A percentile compares a stretch with the other conserved stretches of the same genome.
Conservation (phyloP, 2,888 invertebrate species). For the Baccha elongata region DNA sequence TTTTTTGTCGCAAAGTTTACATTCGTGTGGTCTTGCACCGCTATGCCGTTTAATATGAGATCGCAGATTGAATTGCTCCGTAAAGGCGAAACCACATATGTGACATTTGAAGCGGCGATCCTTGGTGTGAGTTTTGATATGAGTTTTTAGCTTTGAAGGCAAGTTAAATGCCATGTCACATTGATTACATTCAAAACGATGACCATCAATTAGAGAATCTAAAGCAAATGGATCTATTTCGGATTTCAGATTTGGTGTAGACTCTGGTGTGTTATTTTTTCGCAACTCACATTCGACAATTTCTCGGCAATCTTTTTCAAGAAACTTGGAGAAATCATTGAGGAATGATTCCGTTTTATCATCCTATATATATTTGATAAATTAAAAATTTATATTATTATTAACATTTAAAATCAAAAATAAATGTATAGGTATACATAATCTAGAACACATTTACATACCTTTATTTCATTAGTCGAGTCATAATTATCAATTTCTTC, state of each 20-base stretch:
- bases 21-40: constrained; percentile 57
- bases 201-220: background rate
- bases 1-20: constrained; percentile 58
- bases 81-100: constrained; percentile 68
- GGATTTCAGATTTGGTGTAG: too few relatives aligned
- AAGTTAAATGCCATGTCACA: constrained; percentile 50
- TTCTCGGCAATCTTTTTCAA: constrained; percentile 40
- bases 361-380: constrained; percentile 54
- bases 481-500: constrained; percentile 51
- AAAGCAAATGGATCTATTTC: background rate
- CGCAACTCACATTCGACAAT: constrained; percentile 13
- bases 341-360: constrained; percentile 57
- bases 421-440: background rate
- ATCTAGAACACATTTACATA: constrained; percentile 2
- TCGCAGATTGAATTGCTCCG: constrained; percentile 62
- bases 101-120: constrained; percentile 69
- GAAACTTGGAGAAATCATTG: constrained; percentile 58
- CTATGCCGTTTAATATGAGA: constrained; percentile 70
- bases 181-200: constrained; percentile 36
- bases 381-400: too few relatives aligned
- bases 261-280: constrained; percentile 13
- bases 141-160: constrained; percentile 1
- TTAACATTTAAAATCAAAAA: constrained; percentile 45
- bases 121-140: constrained; percentile 52
- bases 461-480: background rate